Conservation (phyloP, 2,113 vertebrate species). For the Dicrurus megarhynchus region DNA sequence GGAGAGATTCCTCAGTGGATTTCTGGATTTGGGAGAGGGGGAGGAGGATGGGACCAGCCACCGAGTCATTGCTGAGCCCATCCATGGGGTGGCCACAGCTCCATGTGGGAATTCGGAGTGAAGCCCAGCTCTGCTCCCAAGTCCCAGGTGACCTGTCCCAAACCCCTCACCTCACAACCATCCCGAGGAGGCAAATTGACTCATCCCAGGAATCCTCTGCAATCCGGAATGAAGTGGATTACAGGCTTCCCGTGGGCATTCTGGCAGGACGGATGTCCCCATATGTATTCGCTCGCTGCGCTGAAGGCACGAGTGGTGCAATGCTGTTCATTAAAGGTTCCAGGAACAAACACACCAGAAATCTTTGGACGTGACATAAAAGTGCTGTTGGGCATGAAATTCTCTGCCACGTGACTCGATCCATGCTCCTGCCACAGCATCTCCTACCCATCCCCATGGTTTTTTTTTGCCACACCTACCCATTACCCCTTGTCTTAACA, state of each 20-base stretch:
- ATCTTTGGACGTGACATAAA: neutral
- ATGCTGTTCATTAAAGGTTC: neutral
- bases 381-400: neutral
- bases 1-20: neutral
- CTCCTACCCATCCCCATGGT: neutral
- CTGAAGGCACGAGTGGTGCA: neutral
- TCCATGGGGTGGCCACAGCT: neutral
- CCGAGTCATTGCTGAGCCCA: neutral
- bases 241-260: neutral
- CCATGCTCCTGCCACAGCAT: neutral
- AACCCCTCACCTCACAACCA: neutral
- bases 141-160: neutral
- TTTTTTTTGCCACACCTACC: neutral
- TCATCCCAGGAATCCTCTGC: neutral
- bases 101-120: fast-evolving
- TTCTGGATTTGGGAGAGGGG: neutral
- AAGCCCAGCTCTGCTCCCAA: neutral
- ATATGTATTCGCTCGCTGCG: neutral
- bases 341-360: neutral
- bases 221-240: slow-evolving; percentile 8
- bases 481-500: neutral
- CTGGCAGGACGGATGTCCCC: neutral
- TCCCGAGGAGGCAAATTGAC: neutral
- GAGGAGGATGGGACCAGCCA: neutral
- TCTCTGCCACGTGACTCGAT: neutral